Evolutionary conservation across 2,113 vertebrate species (phyloP).

Genomic region (Notechis scutatus): DNA sequence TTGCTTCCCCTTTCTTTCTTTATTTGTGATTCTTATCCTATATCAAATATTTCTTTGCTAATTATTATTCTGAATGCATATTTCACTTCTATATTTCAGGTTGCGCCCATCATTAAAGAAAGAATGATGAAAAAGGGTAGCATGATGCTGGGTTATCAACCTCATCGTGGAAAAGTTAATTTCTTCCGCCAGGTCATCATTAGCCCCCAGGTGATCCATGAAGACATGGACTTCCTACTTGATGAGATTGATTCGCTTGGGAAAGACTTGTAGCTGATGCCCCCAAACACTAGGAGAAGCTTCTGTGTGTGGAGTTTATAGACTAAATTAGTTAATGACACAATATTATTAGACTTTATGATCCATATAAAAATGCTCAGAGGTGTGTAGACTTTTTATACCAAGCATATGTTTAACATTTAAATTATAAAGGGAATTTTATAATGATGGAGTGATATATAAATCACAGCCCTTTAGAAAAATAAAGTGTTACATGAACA

Average conservation of each 20-base stretch:
- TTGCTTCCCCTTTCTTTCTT: background rate
- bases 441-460: background rate
- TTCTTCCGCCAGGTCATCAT: constrained; percentile 86
- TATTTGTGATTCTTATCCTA: background rate
- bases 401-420: background rate
- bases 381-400: background rate
- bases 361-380: constrained; percentile 31
- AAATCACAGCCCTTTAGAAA: background rate
- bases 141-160: constrained; percentile 84
- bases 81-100: constrained; percentile 61
- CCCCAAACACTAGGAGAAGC: constrained; percentile 25
- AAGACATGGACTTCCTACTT: constrained; percentile 83
- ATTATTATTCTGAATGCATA: background rate
- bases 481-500: background rate
- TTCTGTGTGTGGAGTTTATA: background rate
- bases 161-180: constrained; percentile 76
- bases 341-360: constrained; percentile 26
- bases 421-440: constrained; percentile 8
- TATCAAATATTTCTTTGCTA: background rate
- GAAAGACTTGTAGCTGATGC: constrained; percentile 73
- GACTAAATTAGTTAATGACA: constrained; percentile 36
- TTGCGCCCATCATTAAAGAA: constrained; percentile 83
- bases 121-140: constrained; percentile 83
- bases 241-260: constrained; percentile 80
- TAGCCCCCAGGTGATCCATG: constrained; percentile 75